Conservation (phyloP, 64 coral and sea anemone species). For the Cladopsammia gracilis region DNA sequence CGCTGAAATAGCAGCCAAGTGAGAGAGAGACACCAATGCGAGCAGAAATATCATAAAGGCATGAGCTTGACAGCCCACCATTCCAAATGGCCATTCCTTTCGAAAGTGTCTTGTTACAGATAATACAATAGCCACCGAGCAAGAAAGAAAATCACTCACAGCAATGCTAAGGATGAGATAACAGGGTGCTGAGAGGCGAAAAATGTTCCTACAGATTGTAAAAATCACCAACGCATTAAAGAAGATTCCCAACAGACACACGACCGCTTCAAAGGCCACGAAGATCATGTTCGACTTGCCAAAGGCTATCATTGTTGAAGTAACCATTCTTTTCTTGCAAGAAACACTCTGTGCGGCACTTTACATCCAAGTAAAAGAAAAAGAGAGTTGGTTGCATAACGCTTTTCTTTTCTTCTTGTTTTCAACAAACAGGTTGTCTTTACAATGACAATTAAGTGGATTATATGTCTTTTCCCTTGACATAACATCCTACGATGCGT, state of each 20-base stretch:
- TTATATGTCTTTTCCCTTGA: too few relatives aligned
- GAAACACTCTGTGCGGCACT: too few relatives aligned
- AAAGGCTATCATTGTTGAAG: neutral
- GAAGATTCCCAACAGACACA: constrained; percentile 2
- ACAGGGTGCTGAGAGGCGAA: constrained; percentile 3
- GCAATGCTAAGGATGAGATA: constrained; percentile 64
- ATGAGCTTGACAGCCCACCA: constrained; percentile 34
- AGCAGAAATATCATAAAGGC: constrained; percentile 62
- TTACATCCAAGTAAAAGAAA: too few relatives aligned
- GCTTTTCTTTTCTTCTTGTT: too few relatives aligned
- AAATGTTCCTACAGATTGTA: constrained; percentile 7
- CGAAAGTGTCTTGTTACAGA: neutral
- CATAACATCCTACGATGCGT: too few relatives aligned
- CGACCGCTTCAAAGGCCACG: neutral
- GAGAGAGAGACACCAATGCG: constrained; percentile 31
- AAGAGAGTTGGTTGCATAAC: too few relatives aligned
- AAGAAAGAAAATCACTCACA: constrained; percentile 57
- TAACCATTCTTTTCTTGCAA: too few relatives aligned
- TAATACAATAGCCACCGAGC: constrained; percentile 37
- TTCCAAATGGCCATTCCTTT: constrained; percentile 30
- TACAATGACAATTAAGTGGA: too few relatives aligned
- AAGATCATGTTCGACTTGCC: neutral
- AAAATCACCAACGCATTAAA: constrained; percentile 51
- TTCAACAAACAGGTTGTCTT: too few relatives aligned
- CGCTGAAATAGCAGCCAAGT: constrained; percentile 37